Percentiles rank a stretch among this genome's conserved stretches.
Conservation (phyloP, 2,888 invertebrate genomes). For the Fissipunctia ypsillon region DNA sequence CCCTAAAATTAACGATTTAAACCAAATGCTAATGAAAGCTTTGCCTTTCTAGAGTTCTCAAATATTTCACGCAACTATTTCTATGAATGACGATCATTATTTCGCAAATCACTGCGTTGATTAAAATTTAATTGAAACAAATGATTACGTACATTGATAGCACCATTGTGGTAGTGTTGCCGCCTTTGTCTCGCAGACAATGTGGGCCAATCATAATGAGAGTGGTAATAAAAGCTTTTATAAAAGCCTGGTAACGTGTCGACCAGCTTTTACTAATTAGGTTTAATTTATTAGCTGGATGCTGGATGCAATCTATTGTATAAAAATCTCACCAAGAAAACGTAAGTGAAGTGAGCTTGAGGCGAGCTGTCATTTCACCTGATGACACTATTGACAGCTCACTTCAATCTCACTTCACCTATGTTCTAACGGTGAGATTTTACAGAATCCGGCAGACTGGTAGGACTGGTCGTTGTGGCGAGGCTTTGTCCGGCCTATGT, state of each 20-base stretch:
- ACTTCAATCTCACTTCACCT: too few relatives aligned
- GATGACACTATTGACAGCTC: too few relatives aligned
- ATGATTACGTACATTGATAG: constrained; percentile 57
- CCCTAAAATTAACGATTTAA: too few relatives aligned
- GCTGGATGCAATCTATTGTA: background rate
- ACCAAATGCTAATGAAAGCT: background rate
- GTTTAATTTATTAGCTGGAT: constrained; percentile 8
- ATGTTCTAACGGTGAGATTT: too few relatives aligned
- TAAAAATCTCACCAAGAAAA: too few relatives aligned
- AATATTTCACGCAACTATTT: constrained; percentile 17
- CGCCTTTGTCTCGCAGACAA: constrained; percentile 63
- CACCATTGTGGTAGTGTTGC: constrained; percentile 43
- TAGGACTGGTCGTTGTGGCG: background rate
- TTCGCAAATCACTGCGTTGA: constrained; percentile 57
- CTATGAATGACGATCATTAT: constrained; percentile 39
- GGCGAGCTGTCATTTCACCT: too few relatives aligned
- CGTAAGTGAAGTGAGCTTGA: too few relatives aligned
- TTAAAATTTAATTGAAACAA: constrained; percentile 62
- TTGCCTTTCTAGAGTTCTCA: background rate
- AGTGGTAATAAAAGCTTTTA: constrained; percentile 47
- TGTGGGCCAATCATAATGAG: constrained; percentile 55
- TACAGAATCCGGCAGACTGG: too few relatives aligned
- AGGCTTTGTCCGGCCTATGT: too few relatives aligned
- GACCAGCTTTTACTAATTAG: constrained; percentile 33
- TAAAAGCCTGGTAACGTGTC: constrained; percentile 18